Evolutionary conservation across 2,113 vertebrate species (phyloP).

Genomic region (Labeo rohita): DNA sequence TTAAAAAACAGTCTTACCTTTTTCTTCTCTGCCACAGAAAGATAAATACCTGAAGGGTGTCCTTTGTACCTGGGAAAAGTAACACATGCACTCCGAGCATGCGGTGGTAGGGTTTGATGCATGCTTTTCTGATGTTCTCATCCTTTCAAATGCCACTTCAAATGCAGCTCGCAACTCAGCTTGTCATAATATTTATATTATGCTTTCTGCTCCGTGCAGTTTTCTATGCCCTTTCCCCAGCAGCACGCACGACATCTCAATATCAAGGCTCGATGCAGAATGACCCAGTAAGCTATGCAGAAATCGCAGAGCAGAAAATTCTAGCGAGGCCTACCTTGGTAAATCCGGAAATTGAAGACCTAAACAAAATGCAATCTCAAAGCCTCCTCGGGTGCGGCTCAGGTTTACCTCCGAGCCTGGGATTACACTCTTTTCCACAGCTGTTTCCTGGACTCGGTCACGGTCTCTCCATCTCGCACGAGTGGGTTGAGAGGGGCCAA

Average conservation of each 20-base stretch:
- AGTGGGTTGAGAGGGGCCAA: slow-evolving; percentile 34
- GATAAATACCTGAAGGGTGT: slow-evolving; percentile 46
- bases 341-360: slow-evolving; percentile 53
- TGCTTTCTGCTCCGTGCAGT: neutral
- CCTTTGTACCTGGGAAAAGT: slow-evolving; percentile 43
- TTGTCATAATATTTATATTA: slow-evolving; percentile 40
- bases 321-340: neutral
- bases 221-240: neutral
- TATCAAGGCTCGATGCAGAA: slow-evolving; percentile 4
- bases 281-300: neutral
- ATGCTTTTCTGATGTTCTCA: slow-evolving; percentile 38
- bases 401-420: slow-evolving; percentile 47
- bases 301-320: slow-evolving; percentile 29
- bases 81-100: slow-evolving; percentile 9
- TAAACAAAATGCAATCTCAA: slow-evolving; percentile 58
- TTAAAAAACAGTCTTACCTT: slow-evolving; percentile 28
- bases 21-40: slow-evolving; percentile 48
- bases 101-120: slow-evolving; percentile 16
- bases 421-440: slow-evolving; percentile 15
- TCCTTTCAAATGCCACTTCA: slow-evolving; percentile 32
- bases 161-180: slow-evolving; percentile 10
- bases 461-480: slow-evolving; percentile 58
- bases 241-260: slow-evolving; percentile 1
- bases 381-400: slow-evolving; percentile 39
- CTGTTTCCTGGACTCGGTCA: slow-evolving; percentile 62